phyloP scores from a whole-genome alignment of 2,797 vertebrate species.

The Aldrovandia affinis region DNA sequence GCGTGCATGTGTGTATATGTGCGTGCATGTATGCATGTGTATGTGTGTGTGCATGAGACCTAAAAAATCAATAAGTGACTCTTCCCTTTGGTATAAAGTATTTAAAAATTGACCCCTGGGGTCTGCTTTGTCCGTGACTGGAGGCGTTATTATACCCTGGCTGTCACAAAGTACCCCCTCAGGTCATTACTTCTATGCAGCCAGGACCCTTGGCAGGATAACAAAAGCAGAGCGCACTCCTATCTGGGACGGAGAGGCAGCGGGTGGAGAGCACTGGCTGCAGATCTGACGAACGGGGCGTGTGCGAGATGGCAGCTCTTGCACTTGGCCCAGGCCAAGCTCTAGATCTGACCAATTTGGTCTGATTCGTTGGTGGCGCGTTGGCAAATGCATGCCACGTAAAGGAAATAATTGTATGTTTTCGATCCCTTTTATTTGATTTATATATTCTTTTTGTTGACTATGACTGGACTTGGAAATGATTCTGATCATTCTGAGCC shows the following conservation, averaged over 20 bases:
- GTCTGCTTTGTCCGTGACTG: constrained; percentile 82
- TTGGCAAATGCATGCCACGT: constrained; percentile 77
- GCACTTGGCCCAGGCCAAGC: constrained; percentile 58
- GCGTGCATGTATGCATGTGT: background rate
- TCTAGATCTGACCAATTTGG: constrained; percentile 69
- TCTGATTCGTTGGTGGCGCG: constrained; percentile 54
- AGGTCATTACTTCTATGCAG: constrained; percentile 81
- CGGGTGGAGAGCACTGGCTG: constrained; percentile 30
- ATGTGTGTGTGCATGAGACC: background rate
- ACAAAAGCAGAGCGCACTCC: constrained; percentile 69
- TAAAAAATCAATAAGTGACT: constrained; percentile 73
- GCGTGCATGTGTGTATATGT: background rate
- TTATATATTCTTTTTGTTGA: constrained; percentile 84
- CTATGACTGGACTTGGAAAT: constrained; percentile 39
- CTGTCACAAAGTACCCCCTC: constrained; percentile 81
- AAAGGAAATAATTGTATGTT: constrained; percentile 77
- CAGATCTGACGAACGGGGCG: constrained; percentile 40
- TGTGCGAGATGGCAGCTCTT: constrained; percentile 33
- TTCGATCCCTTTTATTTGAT: constrained; percentile 77
- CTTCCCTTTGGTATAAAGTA: constrained; percentile 76
- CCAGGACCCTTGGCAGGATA: constrained; percentile 73
- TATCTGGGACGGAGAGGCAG: constrained; percentile 73
- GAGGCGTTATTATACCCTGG: constrained; percentile 81
- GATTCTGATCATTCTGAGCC: background rate
- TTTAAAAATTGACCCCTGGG: constrained; percentile 84